phyloP scores from a whole-genome alignment of 1,140 invertebrate genomes.

The Saccostrea cuccullata region DNA sequence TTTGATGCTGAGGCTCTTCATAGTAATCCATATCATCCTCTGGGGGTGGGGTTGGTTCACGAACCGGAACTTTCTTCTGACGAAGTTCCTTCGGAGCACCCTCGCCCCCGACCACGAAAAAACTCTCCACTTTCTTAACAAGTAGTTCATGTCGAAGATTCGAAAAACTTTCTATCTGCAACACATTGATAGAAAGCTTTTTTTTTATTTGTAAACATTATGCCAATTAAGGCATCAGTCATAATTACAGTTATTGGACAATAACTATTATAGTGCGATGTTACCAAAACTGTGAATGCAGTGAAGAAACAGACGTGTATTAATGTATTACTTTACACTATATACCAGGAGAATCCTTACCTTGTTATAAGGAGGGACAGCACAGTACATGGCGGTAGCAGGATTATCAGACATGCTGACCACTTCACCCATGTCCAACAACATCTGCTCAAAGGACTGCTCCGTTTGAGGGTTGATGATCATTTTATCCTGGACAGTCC shows the following conservation, averaged over 20 bases:
- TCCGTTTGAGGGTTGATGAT: slow-evolving; percentile 47
- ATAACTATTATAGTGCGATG: neutral
- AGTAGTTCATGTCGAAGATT: slow-evolving; percentile 34
- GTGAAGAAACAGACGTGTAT: too few species aligned
- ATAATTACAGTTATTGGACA: neutral
- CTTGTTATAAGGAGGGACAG: slow-evolving; percentile 37
- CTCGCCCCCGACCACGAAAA: slow-evolving; percentile 42
- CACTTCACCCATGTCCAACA: slow-evolving; percentile 46
- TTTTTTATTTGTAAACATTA: neutral
- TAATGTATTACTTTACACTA: too few species aligned
- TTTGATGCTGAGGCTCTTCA: slow-evolving; percentile 2
- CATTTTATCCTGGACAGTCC: slow-evolving; percentile 40
- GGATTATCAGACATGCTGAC: slow-evolving; percentile 36
- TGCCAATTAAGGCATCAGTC: neutral
- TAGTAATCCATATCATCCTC: slow-evolving; percentile 36
- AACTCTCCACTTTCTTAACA: slow-evolving; percentile 22
- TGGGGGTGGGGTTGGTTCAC: slow-evolving; percentile 10
- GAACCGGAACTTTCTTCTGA: slow-evolving; percentile 7
- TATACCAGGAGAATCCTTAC: neutral
- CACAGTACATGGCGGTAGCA: slow-evolving; percentile 31
- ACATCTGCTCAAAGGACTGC: slow-evolving; percentile 47
- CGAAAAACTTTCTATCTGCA: slow-evolving; percentile 47
- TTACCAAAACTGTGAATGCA: neutral
- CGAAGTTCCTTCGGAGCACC: slow-evolving; percentile 39
- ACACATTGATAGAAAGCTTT: neutral